phyloP scores from a whole-genome alignment of 2,797 vertebrate species.

The Sebastes variabilis region DNA sequence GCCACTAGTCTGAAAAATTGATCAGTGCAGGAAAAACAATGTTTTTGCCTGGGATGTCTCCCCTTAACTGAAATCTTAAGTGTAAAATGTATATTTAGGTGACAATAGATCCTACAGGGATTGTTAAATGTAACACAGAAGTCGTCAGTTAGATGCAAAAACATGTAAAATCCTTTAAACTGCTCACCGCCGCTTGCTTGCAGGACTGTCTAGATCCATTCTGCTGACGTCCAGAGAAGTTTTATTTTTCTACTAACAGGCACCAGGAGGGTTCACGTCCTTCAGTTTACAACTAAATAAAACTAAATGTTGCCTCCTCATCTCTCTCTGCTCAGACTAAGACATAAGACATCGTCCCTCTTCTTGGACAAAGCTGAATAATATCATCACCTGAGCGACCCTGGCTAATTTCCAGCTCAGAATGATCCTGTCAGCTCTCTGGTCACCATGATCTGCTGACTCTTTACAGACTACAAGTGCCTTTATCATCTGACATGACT shows the following conservation, averaged over 20 bases:
- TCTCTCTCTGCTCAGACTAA: neutral
- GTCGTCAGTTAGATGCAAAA: neutral
- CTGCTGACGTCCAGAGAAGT: neutral
- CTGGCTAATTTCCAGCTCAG: neutral
- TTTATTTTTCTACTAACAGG: neutral
- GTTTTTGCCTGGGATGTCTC: no score
- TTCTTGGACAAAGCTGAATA: neutral
- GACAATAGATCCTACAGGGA: neutral
- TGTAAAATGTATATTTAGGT: neutral
- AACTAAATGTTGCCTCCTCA: neutral
- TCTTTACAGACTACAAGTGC: neutral
- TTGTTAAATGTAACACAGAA: neutral
- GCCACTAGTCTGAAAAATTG: no score
- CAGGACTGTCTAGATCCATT: constrained; percentile 48
- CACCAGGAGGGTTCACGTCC: neutral
- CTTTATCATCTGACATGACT: neutral
- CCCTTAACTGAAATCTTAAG: neutral
- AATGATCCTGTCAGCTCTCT: neutral
- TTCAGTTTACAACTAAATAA: neutral
- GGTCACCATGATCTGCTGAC: neutral
- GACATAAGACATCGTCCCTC: neutral
- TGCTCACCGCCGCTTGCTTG: constrained; percentile 58
- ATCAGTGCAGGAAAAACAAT: no score
- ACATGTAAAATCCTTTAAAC: neutral
- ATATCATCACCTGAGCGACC: neutral